These are phyloP conservation scores for Xenopus borealis DNA, from an alignment of 2,113 vertebrate species.

Conservation along the genomic window DNA sequence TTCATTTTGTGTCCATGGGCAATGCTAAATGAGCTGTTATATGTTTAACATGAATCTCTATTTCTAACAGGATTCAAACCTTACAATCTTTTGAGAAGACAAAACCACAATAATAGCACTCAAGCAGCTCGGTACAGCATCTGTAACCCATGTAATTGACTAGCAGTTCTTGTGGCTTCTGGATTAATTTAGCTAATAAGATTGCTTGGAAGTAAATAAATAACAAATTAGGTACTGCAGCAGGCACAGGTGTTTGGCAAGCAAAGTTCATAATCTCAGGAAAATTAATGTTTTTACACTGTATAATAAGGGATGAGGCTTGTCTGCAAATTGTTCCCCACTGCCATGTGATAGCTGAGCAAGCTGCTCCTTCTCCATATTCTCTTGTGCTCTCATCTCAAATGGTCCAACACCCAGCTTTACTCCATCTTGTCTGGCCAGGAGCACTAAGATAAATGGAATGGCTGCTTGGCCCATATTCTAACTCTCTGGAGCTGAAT, in stretches of 20 bases:
- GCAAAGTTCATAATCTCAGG: conserved; percentile 62
- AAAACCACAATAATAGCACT: conserved; percentile 42
- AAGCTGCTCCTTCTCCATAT: not conserved
- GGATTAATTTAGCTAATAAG: conserved; percentile 71
- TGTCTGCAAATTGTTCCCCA: conserved; percentile 71
- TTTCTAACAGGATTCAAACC: conserved; percentile 48
- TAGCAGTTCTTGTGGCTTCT: conserved; percentile 71
- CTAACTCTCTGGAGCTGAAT: too few species aligned
- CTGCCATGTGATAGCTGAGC: conserved; percentile 50
- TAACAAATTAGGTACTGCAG: conserved; percentile 72
- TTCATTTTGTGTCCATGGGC: too few species aligned
- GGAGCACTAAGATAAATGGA: too few species aligned
- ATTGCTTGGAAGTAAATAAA: conserved; percentile 77
- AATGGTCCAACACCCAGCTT: not conserved
- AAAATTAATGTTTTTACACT: conserved; percentile 71
- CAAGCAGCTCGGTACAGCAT: conserved; percentile 45
- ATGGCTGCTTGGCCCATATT: too few species aligned
- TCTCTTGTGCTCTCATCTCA: not conserved
- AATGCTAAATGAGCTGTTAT: too few species aligned
- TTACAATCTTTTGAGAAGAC: conserved; percentile 48
- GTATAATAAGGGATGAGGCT: conserved; percentile 74
- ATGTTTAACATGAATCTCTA: conserved; percentile 13
- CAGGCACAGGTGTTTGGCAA: conserved; percentile 78
- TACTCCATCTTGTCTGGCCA: too few species aligned
- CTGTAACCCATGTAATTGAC: conserved; percentile 57